These are phyloP conservation scores for Sinella curviseta DNA, from an alignment of 1,140 invertebrate genomes.

Conservation along the genomic window DNA sequence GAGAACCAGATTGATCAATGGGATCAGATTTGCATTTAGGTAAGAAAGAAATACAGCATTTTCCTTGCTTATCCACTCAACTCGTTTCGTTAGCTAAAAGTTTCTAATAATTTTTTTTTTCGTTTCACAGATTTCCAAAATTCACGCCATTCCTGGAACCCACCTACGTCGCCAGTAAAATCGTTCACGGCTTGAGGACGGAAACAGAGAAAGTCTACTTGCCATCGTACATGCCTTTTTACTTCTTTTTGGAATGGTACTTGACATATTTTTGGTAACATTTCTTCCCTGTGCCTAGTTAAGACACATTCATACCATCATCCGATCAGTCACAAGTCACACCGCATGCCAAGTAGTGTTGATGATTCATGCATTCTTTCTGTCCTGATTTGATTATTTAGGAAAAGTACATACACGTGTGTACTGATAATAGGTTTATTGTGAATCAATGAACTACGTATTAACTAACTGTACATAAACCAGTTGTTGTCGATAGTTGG, in stretches of 20 bases:
- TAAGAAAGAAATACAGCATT: neutral
- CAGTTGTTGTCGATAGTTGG: no score
- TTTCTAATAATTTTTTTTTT: no score
- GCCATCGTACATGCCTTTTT: slow-evolving; percentile 15
- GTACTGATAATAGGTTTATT: no score
- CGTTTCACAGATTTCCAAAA: slow-evolving; percentile 20
- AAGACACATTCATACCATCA: no score
- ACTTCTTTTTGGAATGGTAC: slow-evolving; percentile 22
- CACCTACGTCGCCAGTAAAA: neutral
- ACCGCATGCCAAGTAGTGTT: no score
- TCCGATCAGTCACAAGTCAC: no score
- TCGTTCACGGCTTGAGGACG: neutral
- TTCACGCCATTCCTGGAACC: slow-evolving; percentile 15
- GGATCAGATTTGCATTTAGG: slow-evolving; percentile 56
- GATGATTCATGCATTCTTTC: no score
- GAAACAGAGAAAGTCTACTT: slow-evolving; percentile 7
- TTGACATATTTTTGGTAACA: neutral
- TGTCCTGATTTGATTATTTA: no score
- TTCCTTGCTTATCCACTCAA: neutral
- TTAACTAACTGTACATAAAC: no score
- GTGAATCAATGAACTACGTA: no score
- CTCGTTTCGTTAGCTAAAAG: neutral
- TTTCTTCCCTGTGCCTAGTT: no score
- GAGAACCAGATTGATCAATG: slow-evolving; percentile 73
- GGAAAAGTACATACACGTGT: no score